These are phyloP conservation scores for Epizoanthus stellaris DNA, from an alignment of 92 coral and sea anemone species.

Conservation along the genomic window DNA sequence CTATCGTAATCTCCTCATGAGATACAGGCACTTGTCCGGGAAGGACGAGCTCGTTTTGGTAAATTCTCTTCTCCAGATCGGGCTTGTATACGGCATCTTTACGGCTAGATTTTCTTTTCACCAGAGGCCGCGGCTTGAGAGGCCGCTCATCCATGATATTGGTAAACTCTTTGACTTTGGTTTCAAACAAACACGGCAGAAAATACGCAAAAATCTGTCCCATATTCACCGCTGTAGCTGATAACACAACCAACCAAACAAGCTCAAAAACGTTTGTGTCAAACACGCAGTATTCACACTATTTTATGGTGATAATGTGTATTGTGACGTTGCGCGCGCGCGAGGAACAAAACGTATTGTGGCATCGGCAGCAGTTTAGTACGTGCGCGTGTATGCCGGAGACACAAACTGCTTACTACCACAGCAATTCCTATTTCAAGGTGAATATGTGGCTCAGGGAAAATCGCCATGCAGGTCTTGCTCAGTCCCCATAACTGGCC, in stretches of 20 bases:
- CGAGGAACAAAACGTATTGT: neutral
- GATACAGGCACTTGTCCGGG: neutral
- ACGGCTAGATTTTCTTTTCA: neutral
- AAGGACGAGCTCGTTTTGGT: neutral
- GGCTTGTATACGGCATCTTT: slow-evolving; percentile 21
- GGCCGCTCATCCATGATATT: slow-evolving; percentile 9
- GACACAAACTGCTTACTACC: too few species aligned
- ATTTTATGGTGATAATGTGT: too few species aligned
- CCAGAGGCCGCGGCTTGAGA: neutral
- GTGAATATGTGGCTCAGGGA: too few species aligned
- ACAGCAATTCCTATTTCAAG: too few species aligned
- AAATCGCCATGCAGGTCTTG: too few species aligned
- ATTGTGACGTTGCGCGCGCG: neutral
- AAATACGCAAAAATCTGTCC: neutral
- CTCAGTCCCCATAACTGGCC: too few species aligned
- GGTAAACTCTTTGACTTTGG: neutral
- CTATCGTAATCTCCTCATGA: too few species aligned
- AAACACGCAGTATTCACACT: too few species aligned
- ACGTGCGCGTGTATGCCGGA: too few species aligned
- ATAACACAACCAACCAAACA: neutral
- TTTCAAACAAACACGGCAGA: slow-evolving; percentile 2
- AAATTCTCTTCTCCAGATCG: too few species aligned
- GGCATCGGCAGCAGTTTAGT: too few species aligned
- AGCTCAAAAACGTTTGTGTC: neutral
- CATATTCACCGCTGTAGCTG: too few species aligned